Evolutionary conservation across 2,888 invertebrate species (phyloP), one percentile per base, ranked within the genome.

Genomic region (Meteorus colon): DNA sequence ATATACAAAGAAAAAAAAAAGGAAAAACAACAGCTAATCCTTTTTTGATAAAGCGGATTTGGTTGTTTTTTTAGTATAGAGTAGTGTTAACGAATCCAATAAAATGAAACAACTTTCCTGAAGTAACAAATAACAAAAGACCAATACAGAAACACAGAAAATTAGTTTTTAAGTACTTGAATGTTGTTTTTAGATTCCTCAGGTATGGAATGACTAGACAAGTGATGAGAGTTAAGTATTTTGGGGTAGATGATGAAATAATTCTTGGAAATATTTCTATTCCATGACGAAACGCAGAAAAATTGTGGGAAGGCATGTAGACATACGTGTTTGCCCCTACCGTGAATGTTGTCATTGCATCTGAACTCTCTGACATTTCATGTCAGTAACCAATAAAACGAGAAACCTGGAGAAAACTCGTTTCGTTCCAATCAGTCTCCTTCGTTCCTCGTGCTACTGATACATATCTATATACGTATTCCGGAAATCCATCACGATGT

Each of bases 401-500:
- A 51, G 41, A 63, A 77, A 76, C 69, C 72, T 71, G 77, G 75
- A 72, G 76, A 80, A 81, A 81, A 65, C 79, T 81, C 78, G 79
- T 80, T 79, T 66, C 78, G 62, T 78, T 77, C 77, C 80, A 79
- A 81, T 81, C 80, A 81, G 78, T 78, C 74, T 70, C 77, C 45
- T 65, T 70, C 74, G 65, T 73, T 76, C 66, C 75, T 76, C 45
- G 16, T 48, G 12, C 59, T 59, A 14, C 31, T 66, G 31, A 31
- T 59, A 71, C 45, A 55, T 70, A 29, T 62, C 41, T 60, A 41
- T 41, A 65, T 65, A 65, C 27, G 8, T 65, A 45, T 41, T 75
- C 77, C 75, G 78, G 78, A 81, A 82, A 83, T 85, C 84, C 83
- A 84, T 85, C 85, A 82, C 77, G 70, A 73, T 78, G 78, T 78